phyloP scores from a whole-genome alignment of 2,797 vertebrate genomes.

The Notamacropus eugenii region DNA sequence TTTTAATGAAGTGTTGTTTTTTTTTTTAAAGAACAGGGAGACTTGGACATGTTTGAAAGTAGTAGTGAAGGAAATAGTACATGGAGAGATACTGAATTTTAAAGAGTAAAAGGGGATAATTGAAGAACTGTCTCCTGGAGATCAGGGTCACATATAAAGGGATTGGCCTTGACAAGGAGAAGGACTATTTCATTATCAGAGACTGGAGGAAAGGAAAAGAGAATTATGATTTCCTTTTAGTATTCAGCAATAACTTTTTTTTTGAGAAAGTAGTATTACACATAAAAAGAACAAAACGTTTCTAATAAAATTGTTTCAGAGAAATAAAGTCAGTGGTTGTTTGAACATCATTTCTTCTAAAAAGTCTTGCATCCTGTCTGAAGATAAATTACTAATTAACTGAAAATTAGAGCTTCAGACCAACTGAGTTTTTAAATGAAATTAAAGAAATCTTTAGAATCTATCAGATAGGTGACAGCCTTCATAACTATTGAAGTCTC shows the following conservation, averaged over 20 bases:
- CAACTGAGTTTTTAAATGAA: conserved; percentile 51
- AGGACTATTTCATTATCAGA: background rate
- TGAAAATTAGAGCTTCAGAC: conserved; percentile 57
- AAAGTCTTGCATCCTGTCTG: conserved; percentile 60
- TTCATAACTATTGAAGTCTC: conserved; percentile 45
- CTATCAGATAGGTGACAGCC: conserved; percentile 4
- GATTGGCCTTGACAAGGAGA: background rate
- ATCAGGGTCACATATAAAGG: background rate
- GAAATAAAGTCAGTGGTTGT: conserved; percentile 40
- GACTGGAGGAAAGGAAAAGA: background rate
- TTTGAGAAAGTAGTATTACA: background rate
- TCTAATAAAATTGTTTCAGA: conserved; percentile 60
- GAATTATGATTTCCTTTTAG: background rate
- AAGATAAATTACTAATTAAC: conserved; percentile 38
- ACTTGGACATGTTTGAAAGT: background rate
- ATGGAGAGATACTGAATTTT: background rate
- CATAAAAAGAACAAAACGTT: conserved; percentile 1
- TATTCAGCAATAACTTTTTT: conserved; percentile 27
- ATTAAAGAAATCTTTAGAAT: conserved; percentile 31
- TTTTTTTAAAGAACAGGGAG: background rate
- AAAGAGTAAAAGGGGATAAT: background rate
- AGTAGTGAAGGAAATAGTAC: background rate
- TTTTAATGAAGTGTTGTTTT: background rate
- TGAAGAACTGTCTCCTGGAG: background rate
- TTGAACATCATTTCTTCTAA: conserved; percentile 44